Conservation (phyloP, 2,888 invertebrate genomes). For the Scrobipalpa atriplicella region DNA sequence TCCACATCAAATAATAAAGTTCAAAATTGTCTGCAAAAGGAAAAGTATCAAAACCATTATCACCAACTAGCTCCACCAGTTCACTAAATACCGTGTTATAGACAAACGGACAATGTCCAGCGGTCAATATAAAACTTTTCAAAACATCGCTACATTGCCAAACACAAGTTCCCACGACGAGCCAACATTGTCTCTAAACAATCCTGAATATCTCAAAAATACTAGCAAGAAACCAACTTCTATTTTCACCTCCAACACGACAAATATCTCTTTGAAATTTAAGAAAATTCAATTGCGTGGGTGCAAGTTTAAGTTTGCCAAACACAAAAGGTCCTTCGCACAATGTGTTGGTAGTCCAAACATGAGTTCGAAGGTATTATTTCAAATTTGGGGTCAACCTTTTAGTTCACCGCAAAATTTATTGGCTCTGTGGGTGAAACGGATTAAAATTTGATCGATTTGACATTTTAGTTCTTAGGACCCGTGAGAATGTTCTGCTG, state of each 20-base stretch:
- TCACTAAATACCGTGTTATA: slow-evolving; percentile 72
- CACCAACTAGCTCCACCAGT: slow-evolving; percentile 34
- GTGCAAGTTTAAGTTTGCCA: slow-evolving; percentile 36
- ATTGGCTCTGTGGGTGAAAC: slow-evolving; percentile 52
- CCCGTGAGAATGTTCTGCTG: slow-evolving; percentile 53
- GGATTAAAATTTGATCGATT: slow-evolving; percentile 52
- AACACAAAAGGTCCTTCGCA: slow-evolving; percentile 47
- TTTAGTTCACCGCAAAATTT: slow-evolving; percentile 53
- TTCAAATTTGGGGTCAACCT: slow-evolving; percentile 63
- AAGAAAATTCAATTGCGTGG: slow-evolving; percentile 1
- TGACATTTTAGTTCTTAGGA: slow-evolving; percentile 42
- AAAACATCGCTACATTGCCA: slow-evolving; percentile 41
- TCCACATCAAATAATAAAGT: too few species aligned
- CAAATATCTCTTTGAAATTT: not conserved
- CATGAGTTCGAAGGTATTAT: slow-evolving; percentile 59
- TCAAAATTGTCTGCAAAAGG: not conserved
- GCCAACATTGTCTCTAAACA: slow-evolving; percentile 55
- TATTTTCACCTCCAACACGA: not conserved
- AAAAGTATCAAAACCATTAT: slow-evolving; percentile 54
- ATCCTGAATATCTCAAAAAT: slow-evolving; percentile 65
- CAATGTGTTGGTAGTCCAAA: slow-evolving; percentile 59
- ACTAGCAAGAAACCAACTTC: slow-evolving; percentile 45
- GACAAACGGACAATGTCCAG: slow-evolving; percentile 65
- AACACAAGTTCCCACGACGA: slow-evolving; percentile 65
- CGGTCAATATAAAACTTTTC: slow-evolving; percentile 67